phyloP scores from a whole-genome alignment of 2,888 invertebrate genomes.

The Lumbricus terrestris region DNA sequence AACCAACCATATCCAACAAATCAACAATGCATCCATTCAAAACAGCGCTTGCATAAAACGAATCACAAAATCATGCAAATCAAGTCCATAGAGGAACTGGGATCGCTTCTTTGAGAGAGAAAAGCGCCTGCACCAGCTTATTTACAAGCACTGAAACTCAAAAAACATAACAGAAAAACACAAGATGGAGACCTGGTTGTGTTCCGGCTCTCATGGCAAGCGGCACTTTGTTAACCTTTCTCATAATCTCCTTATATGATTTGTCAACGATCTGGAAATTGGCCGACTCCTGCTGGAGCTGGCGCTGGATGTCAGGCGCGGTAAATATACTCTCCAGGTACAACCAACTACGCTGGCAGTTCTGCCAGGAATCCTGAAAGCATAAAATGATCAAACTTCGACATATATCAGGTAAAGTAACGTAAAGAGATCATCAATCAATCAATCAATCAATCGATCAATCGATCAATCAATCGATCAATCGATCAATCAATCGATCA shows the following conservation, averaged over 20 bases:
- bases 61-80: neutral
- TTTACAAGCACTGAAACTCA: too few relatives aligned
- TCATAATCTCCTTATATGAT: conserved; percentile 85
- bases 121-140: too few relatives aligned
- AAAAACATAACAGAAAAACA: neutral
- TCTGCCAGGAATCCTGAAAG: conserved; percentile 63
- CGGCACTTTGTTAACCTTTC: conserved; percentile 73
- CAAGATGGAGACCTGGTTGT: conserved; percentile 63
- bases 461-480: too few relatives aligned
- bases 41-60: neutral
- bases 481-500: too few relatives aligned
- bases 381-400: neutral
- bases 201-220: conserved; percentile 76
- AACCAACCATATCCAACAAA: neutral
- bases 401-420: neutral
- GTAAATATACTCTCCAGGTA: conserved; percentile 61
- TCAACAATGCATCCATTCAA: neutral
- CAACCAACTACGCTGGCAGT: conserved; percentile 59
- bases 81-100: neutral
- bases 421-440: neutral
- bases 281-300: conserved; percentile 60
- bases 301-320: conserved; percentile 61
- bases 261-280: conserved; percentile 76
- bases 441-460: too few relatives aligned
- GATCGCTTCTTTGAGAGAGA: too few relatives aligned